Evolutionary conservation across 2,888 invertebrate genomes (phyloP), one percentile per base, ranked within the genome.

Genomic region (Nudaria mundana): DNA sequence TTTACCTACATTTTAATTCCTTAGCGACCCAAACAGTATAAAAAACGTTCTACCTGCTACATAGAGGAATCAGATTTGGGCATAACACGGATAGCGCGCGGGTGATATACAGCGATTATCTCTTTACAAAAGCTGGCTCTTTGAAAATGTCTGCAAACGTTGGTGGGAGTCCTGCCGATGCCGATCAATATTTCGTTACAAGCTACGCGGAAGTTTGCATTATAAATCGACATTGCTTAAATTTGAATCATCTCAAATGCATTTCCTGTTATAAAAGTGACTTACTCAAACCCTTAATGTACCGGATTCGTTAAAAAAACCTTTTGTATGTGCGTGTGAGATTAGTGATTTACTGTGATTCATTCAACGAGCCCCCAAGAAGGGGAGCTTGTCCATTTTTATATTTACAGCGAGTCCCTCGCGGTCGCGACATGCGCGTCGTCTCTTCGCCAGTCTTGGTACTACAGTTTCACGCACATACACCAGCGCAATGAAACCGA

Each of bases 381-480:
- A 87, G 88, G 87, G 86, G 87, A 87, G 85, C 81, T 82, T 81
- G 77, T 84, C 78, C 85, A 86, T 86, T 88, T 87, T 88, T 88
- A 87, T 86, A 87, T 86, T 87, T 88, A 83, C 81, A 80, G 69
- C 82, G 81, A 72, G 77, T 81, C 84, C 81, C 85, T 81, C 76
- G 72, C 75, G 85, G 84, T 81, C 76, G 73, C 76, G 86, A 85
- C 86, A 86, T 87, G 86, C 87, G 88, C 87, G 85, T 72, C 85
- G 85, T 79, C 77, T 78, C 78, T 74, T 70, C 72, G 84, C 76
- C 86, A 88, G 87, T 87, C 82, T 76, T 62, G 78, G 69, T 74
- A 84, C 81, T 81, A 85, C 81, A 77, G 79, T 81, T 76, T 81
- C 82, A 82, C 82, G 82, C 81, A 82, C 85, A 68, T 79, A 83